A percentile compares a stretch with the other conserved stretches of the same genome.
Conservation (phyloP, 2,113 vertebrate genomes). For the Dipodomys ordii region DNA sequence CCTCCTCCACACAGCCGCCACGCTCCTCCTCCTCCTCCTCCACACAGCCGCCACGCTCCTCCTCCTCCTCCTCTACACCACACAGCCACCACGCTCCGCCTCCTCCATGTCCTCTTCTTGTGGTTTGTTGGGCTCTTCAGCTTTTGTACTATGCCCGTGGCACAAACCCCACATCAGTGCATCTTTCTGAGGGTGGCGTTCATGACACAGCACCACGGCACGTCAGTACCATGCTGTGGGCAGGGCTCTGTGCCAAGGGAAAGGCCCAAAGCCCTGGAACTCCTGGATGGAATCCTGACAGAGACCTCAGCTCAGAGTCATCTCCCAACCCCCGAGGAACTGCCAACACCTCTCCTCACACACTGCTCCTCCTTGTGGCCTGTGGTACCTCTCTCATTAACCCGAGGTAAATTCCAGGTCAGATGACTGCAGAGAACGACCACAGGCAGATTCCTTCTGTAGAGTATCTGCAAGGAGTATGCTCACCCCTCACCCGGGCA, state of each 20-base stretch:
- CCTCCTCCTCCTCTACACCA: no score
- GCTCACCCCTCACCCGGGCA: fast-evolving
- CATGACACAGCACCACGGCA: background rate
- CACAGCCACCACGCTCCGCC: no score
- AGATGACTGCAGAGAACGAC: background rate
- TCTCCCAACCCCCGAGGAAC: no score
- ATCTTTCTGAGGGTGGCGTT: fast-evolving
- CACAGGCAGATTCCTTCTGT: fast-evolving
- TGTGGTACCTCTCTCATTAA: fast-evolving
- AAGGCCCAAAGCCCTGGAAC: no score
- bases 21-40: no score
- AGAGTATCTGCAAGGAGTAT: fast-evolving
- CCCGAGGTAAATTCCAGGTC: fast-evolving
- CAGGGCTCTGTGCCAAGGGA: fast-evolving
- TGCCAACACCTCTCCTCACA: background rate
- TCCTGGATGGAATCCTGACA: fast-evolving
- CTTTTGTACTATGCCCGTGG: background rate
- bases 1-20: no score
- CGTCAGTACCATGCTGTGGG: fast-evolving
- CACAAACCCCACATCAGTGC: fast-evolving
- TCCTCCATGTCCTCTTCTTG: no score
- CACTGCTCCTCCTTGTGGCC: no score
- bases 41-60: no score
- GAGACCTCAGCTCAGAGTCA: background rate
- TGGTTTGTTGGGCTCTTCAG: no score